Evolutionary conservation across 2,888 invertebrate species (phyloP).

Genomic region (Orthosia cruda): DNA sequence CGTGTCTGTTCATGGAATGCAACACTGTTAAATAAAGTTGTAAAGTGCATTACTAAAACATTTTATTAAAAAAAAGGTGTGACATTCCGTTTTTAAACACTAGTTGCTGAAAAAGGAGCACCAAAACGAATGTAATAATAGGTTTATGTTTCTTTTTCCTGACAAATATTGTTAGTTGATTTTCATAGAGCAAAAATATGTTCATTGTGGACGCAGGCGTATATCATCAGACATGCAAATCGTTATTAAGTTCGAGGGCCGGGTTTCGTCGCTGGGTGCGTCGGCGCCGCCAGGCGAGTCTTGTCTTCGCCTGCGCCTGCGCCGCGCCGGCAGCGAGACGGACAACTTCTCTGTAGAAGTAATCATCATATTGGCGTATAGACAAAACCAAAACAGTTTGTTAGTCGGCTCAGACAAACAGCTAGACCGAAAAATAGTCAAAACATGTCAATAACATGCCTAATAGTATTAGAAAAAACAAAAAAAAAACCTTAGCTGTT

Average conservation of each 20-base stretch:
- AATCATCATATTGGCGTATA: not conserved
- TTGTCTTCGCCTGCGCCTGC: constrained; percentile 13
- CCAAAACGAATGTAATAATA: not conserved
- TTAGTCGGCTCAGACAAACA: not conserved
- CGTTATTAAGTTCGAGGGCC: constrained; percentile 53
- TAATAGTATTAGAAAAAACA: too few species aligned
- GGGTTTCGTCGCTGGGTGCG: constrained; percentile 64
- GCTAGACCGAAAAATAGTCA: not conserved
- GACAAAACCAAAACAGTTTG: not conserved
- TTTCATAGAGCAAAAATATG: not conserved
- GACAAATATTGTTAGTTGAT: not conserved
- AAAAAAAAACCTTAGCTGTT: too few species aligned
- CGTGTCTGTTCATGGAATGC: not conserved
- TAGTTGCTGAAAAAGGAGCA: not conserved
- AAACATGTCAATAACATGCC: too few species aligned
- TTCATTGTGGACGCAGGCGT: constrained; percentile 37
- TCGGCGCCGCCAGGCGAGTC: constrained; percentile 38
- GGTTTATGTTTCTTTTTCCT: too few species aligned
- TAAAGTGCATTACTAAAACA: not conserved
- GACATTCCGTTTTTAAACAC: not conserved
- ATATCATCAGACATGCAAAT: constrained; percentile 58
- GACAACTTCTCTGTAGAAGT: constrained; percentile 23
- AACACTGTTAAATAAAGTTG: not conserved
- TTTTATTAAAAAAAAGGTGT: not conserved
- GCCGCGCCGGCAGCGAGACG: constrained; percentile 12